Conservation (phyloP, 2,113 vertebrate genomes). For the Micromys minutus region DNA sequence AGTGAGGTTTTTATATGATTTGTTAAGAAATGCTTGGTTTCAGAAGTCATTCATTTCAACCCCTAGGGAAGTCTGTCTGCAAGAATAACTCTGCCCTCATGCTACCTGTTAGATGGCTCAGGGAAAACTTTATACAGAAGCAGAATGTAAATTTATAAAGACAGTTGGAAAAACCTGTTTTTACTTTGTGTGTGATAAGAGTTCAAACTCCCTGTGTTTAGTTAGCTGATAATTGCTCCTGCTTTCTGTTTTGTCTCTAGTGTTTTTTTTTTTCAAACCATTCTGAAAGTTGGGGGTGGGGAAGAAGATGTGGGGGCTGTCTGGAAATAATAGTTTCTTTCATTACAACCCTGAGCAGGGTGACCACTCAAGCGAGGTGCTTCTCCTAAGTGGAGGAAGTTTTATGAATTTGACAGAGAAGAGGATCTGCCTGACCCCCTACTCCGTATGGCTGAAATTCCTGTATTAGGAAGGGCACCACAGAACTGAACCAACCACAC, state of each 20-base stretch:
- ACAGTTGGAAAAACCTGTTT: slow-evolving; percentile 40
- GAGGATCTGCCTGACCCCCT: background rate
- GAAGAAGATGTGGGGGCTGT: background rate
- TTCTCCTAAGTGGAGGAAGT: background rate
- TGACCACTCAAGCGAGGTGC: background rate
- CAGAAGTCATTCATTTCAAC: slow-evolving; percentile 45
- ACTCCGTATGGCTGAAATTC: background rate
- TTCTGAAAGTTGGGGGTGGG: background rate
- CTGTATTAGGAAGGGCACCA: background rate
- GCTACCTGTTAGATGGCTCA: slow-evolving; percentile 62
- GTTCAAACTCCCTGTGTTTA: slow-evolving; percentile 41
- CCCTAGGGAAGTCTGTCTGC: background rate
- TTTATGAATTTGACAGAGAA: background rate
- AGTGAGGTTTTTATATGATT: slow-evolving; percentile 69
- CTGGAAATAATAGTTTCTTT: slow-evolving; percentile 4
- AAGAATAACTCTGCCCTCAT: slow-evolving; percentile 30
- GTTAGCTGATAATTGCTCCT: slow-evolving; percentile 46
- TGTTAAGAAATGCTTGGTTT: slow-evolving; percentile 71
- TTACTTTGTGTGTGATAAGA: slow-evolving; percentile 39
- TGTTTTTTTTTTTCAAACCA: background rate
- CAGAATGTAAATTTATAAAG: slow-evolving; percentile 56
- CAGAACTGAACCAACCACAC: background rate
- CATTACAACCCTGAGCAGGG: background rate
- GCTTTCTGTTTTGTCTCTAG: background rate
- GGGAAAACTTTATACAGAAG: slow-evolving; percentile 41